Base-by-base conservation (phyloP, 2,797 vertebrate species). In the Thripadectes ignobilis region DNA sequence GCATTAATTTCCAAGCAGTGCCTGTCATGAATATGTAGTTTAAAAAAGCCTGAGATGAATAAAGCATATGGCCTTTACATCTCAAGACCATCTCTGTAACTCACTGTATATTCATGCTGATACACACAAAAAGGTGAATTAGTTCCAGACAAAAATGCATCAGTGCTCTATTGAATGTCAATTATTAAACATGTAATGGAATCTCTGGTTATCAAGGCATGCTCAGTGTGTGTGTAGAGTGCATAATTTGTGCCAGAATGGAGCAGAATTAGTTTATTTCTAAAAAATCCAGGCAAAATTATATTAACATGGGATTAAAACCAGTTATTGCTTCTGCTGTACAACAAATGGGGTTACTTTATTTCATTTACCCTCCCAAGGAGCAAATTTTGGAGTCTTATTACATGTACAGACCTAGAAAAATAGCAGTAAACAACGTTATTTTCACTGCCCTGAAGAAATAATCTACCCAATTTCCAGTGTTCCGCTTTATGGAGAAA, bases 141-240 rank as follows among this genome's bases (percentile, higher is more conserved):
- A 97, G 95, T 98, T 98, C 85, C 96, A 96, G 97, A 97, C 93
- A 98, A 96, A 98, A 98, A 98, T 94, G 91, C 95, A 95, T 97
- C 94, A 94, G 73, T 96, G 96, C 78, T 96, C 86, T 97, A 97
- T 97, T 97, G 97, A 98, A 96, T 93, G 98, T 98, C 97, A 98
- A 97, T 98, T 98, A 98, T 98, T 98, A 97, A 98, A 97, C 82
- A 97, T 66, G 88, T 96, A 97, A 97, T 97, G 89, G 96, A 92
- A 97, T 94, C 92, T 58, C 73, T 94, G 90, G 95, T 94, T 97
- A 96, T 96, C 94, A 95, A 96, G 92, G 92, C 96, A 87, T 95
- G 93, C 95, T 93, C 66, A 77, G 81, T 91, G 97, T 96, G 94
- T 97, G 91, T 81, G 52, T 2, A 58, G 95, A 76, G 65, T 97